Evolutionary conservation across 1,140 invertebrate genomes (phyloP).

Genomic region (Cydia fagiglandana): DNA sequence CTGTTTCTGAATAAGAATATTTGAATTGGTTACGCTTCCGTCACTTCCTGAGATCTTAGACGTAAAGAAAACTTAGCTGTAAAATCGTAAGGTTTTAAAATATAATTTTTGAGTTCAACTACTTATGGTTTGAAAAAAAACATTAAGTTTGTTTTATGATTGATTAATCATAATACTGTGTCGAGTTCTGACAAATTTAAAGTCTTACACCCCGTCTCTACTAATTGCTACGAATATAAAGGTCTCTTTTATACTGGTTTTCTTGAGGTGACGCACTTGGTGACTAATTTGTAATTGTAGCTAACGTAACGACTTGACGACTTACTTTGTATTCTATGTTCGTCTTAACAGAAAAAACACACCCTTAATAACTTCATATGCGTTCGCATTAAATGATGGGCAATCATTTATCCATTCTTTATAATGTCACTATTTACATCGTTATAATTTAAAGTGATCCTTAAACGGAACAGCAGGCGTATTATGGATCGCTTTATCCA

Average conservation of each 20-base stretch:
- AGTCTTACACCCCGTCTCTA: no score
- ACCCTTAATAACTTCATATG: constrained; percentile 2
- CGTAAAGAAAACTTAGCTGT: no score
- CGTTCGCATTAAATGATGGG: constrained; percentile 5
- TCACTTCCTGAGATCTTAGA: neutral
- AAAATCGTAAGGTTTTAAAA: no score
- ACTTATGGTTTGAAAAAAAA: no score
- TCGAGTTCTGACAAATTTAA: no score
- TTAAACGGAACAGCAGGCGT: no score
- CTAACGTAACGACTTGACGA: neutral
- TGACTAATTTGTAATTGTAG: neutral
- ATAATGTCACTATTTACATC: constrained; percentile 6
- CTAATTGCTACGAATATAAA: neutral
- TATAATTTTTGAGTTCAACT: no score
- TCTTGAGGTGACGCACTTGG: neutral
- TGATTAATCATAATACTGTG: no score
- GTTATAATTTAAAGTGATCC: neutral
- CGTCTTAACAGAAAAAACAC: neutral
- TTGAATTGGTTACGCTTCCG: neutral
- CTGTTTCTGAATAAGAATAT: neutral
- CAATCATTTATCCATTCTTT: neutral
- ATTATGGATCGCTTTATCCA: no score
- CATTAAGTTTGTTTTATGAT: no score
- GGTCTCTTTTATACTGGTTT: neutral
- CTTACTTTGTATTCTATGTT: neutral